Conservation (phyloP, 2,888 invertebrate genomes). For the Chymomyza fuscimana region DNA sequence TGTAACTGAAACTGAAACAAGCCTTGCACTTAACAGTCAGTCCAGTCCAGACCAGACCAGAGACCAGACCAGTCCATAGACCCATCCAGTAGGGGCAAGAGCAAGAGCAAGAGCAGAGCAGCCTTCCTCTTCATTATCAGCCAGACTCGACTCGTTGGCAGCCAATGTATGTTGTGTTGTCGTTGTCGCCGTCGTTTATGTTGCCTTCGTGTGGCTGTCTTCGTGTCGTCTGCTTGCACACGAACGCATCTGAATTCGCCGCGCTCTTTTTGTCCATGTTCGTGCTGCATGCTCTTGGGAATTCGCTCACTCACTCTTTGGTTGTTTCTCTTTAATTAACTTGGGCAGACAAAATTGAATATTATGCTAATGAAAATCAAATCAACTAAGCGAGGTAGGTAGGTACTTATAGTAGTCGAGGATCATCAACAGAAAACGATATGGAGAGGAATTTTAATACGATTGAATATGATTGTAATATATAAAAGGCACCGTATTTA, state of each 20-base stretch:
- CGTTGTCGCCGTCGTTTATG: neutral
- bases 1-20: conserved; percentile 60
- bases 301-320: neutral
- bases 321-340: neutral
- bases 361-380: too few species aligned
- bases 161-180: neutral
- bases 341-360: neutral
- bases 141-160: neutral
- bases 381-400: too few species aligned
- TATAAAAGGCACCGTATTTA: too few species aligned
- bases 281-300: neutral
- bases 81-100: conserved; percentile 10
- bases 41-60: neutral
- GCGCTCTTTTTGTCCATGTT: neutral
- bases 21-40: conserved; percentile 54
- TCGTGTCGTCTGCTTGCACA: conserved; percentile 6
- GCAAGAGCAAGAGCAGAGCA: conserved; percentile 24
- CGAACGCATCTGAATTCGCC: conserved; percentile 31
- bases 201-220: conserved; percentile 9
- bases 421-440: too few species aligned
- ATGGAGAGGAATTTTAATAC: too few species aligned
- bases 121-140: conserved; percentile 43
- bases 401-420: too few species aligned
- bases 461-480: too few species aligned
- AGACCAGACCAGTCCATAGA: neutral